Evolutionary conservation across 2,113 vertebrate genomes (phyloP), one percentile per base, ranked within the genome.

Genomic region (Cathartes aura): DNA sequence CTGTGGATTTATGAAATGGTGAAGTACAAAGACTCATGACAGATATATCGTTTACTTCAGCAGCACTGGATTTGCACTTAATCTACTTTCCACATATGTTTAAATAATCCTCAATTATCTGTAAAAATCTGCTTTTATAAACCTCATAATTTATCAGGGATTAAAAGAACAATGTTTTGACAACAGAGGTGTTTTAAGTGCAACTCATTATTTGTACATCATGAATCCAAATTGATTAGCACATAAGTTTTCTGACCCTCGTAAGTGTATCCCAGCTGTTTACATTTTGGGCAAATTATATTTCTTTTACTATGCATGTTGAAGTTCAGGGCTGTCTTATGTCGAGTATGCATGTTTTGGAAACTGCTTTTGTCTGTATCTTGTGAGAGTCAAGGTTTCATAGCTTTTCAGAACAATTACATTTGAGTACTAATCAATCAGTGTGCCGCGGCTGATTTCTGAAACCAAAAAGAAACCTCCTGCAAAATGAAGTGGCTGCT

Each of bases 91-190:
- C 86, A 92, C 47, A 89, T 96, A 90, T 95, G 89, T 98, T 98
- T 98, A 97, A 98, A 97, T 94, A 95, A 96, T 97, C 89, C 97
- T 96, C 83, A 90, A 63, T 82, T 98, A 97, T 97, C 92, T 96
- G 96, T 64, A 96, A 95, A 98, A 96, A 94, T 96, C 90, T 96
- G 68, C 56, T 98, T 98, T 98, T 96, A 95, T 97, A 98, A 98
- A 98, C 96, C 68, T 85, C 97, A 98, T 98, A 95, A 97, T 98
- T 98, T 98, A 98, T 96, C 80, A 95, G 82, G 97, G 95, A 97
- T 98, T 98, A 98, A 97, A 98, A 97, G 79, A 97, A 38, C 82
- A 97, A 67, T 98, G 96, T 98, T 98, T 98, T 98, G 98, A 98
- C 98, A 98, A 98, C 62, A 92, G 30, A 93, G 89, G 90, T 98